Conservation (phyloP, 2,113 vertebrate genomes). For the Phaethornis superciliosus region DNA sequence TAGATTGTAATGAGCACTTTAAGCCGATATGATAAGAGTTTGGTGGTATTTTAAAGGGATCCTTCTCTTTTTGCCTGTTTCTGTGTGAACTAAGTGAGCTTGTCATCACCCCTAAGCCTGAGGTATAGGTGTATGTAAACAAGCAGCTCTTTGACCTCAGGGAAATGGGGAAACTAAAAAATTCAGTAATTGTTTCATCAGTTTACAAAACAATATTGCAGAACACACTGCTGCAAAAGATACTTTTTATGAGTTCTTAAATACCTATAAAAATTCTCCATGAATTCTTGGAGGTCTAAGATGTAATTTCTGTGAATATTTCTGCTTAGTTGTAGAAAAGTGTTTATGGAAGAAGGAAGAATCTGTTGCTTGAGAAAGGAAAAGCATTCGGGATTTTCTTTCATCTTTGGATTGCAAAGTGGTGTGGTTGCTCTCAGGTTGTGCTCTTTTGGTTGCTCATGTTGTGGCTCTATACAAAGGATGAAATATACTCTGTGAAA, state of each 20-base stretch:
- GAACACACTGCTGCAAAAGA: not conserved
- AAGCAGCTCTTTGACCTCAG: not conserved
- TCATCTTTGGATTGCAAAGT: too few species aligned
- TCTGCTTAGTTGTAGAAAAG: not conserved
- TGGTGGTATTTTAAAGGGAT: not conserved
- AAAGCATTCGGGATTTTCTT: not conserved
- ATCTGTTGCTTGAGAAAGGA: not conserved
- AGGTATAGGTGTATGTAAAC: not conserved
- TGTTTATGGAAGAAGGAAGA: not conserved
- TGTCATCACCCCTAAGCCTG: not conserved
- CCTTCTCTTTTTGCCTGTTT: not conserved
- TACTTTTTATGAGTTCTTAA: not conserved
- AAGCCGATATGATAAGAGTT: not conserved
- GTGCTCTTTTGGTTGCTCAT: not conserved
- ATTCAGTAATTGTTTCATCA: not conserved
- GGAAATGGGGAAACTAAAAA: not conserved
- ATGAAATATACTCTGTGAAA: not conserved
- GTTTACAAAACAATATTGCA: not conserved
- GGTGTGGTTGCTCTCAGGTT: not conserved
- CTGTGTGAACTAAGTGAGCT: not conserved
- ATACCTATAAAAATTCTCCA: not conserved
- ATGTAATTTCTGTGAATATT: not conserved
- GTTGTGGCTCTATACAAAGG: not conserved
- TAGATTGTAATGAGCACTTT: not conserved
- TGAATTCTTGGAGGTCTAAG: not conserved